phyloP scores from a whole-genome alignment of 2,888 invertebrate genomes.

The Megastigmus dorsalis region DNA sequence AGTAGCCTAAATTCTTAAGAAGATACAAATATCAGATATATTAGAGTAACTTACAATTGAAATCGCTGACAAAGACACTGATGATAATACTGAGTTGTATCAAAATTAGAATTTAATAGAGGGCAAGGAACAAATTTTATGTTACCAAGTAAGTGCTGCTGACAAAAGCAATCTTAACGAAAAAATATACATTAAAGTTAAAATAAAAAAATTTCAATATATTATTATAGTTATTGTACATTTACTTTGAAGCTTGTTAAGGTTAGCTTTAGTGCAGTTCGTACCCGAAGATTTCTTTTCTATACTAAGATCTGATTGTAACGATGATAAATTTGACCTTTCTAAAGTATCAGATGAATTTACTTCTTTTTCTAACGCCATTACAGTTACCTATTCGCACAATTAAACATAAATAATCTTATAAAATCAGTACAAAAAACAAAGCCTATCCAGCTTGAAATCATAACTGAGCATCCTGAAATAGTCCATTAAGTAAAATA shows the following conservation, averaged over 20 bases:
- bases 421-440: constrained; percentile 1
- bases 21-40: background rate
- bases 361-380: constrained; percentile 31
- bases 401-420: background rate
- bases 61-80: constrained; percentile 37
- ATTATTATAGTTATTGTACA: background rate
- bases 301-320: constrained; percentile 58
- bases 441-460: constrained; percentile 1
- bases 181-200: constrained; percentile 4
- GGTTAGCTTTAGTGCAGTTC: constrained; percentile 9
- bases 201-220: background rate
- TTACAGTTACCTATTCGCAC: background rate
- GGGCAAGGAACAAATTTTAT: constrained; percentile 30
- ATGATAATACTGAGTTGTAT: background rate
- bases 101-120: constrained; percentile 14
- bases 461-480: constrained; percentile 11
- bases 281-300: constrained; percentile 12
- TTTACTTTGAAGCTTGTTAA: constrained; percentile 36
- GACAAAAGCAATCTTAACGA: constrained; percentile 40
- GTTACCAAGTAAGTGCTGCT: constrained; percentile 7
- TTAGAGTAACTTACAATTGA: constrained; percentile 35
- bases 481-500: constrained; percentile 16
- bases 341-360: constrained; percentile 50
- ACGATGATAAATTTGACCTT: constrained; percentile 61
- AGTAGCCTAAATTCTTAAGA: no score